These are phyloP conservation scores for Polyommatus icarus DNA, from an alignment of 2,888 invertebrate species.

Conservation along the genomic window DNA sequence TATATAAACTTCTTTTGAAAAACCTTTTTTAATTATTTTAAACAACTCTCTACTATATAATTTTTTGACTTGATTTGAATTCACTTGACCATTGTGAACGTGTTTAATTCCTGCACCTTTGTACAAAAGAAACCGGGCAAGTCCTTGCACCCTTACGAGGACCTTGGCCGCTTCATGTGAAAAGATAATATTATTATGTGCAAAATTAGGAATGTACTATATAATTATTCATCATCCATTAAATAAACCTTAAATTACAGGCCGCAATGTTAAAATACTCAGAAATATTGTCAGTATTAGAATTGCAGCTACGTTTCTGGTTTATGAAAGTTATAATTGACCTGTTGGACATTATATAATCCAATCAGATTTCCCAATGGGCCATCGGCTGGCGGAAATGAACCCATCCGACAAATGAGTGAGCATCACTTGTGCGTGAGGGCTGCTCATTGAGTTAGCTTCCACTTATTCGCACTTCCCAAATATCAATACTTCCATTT, in stretches of 20 bases:
- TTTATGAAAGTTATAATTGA: constrained; percentile 29
- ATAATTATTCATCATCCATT: background rate
- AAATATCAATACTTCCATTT: constrained; percentile 32
- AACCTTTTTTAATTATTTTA: no score
- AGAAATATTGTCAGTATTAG: background rate
- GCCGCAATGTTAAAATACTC: background rate
- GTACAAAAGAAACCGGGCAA: no score
- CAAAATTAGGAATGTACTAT: background rate
- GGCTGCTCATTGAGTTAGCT: constrained; percentile 58
- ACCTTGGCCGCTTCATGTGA: no score
- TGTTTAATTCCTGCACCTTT: no score
- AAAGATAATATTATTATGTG: background rate
- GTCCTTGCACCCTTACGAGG: no score
- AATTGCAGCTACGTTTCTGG: background rate
- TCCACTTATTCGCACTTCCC: constrained; percentile 42
- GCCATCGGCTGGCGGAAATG: constrained; percentile 77
- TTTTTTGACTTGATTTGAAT: no score
- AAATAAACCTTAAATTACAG: background rate
- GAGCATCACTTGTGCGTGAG: constrained; percentile 74
- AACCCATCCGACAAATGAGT: constrained; percentile 78
- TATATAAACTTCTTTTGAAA: no score
- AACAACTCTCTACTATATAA: no score
- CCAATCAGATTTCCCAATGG: constrained; percentile 53
- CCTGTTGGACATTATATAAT: constrained; percentile 30
- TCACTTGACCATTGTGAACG: no score